Evolutionary conservation across 2,797 vertebrate species (phyloP), one percentile per base, ranked within the genome.

Genomic region (Pseudomugil gertrudae): DNA sequence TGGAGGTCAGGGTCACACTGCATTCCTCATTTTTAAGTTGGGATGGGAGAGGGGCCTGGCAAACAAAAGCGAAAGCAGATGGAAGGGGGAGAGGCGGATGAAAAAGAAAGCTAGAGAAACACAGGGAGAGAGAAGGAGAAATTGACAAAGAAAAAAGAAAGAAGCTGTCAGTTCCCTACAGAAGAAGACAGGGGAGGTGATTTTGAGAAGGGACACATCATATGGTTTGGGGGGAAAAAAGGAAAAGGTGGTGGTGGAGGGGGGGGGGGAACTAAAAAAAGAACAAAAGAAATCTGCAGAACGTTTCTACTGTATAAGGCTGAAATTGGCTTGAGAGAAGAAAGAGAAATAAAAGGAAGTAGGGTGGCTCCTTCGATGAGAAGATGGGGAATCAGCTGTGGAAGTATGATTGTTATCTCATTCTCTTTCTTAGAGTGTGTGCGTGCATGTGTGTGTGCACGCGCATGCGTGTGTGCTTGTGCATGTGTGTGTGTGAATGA

Each of bases 1-100:
- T 96, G 95, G 96, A 96, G 98, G 97, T 98, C 97, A 98, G 97
- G 96, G 97, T 98, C 96, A 98, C 97, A 97, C 95, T 88, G 90
- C 97, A 99, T 99, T 99, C 97, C 97, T 98, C 98, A 99, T 98
- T 99, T 98, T 98, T 97, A 98, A 98, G 96, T 98, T 96, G 96
- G 96, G 96, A 97, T 96, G 96, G 96, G 95, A 96, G 96, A 96
- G 93, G 93, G 95, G 96, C 96, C 95, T 92, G 94, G 94, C 95
- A 95, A 96, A 95, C 95, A 94, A 95, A 95, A 95, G 94, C 94
- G 90, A 96, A 96, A 95, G 93, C 94, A 96, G 95, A 95, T 90
- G 92, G 93, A 93, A 87, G 84, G 79, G 80, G 78, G 91, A 59
- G 58, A 61, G 64, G 26, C n/a, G 74, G 78, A 85, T 84, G 84